Base-by-base conservation (phyloP, 2,113 vertebrate species). In the Pontoporia blainvillei region DNA sequence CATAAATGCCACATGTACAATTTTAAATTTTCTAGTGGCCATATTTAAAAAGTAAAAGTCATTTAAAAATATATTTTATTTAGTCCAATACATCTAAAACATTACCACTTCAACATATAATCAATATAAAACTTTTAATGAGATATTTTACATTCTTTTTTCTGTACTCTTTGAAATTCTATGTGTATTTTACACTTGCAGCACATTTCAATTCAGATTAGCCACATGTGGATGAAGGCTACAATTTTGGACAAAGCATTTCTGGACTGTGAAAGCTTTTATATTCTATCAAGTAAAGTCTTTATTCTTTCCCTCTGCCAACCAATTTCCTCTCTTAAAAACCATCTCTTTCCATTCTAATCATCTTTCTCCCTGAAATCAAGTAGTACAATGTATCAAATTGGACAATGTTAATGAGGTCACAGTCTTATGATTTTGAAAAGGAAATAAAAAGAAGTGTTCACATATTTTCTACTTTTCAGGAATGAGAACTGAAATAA, bases 401-500 rank as follows among this genome's bases (percentile, higher is more conserved):
- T 64, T 76, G 52, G 25, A 83, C 86, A 90, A 72, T 39, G 81
- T 82, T 95, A 76, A 85, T 95, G 67, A 85, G 95, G 84, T 90
- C 88, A 96, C 31, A 62, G 69, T 62, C 36, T 86, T 66, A 39
- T 23, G 41, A 81, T 84, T 92, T 81, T 61, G 27, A 94, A 97
- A 95, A 62, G 23, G 20, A 20, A 94, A 67, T 81, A 49, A 82
- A 57, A 95, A 92, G 39, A 90, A 93, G 13, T 52, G 41, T 85
- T 94, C 71, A 46, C 39, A 20, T 96, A 46, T 90, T 96, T 98
- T 96, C 27, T 73, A 49, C 76, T 93, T 97, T 94, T 89, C 64
- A 95, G 93, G 87, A 97, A 85, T 97, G 95, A 94, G 85, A 72
- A 52, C 84, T 73, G 27, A 96, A 96, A 87, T 94, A 71, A 96